Evolutionary conservation across 2,888 invertebrate genomes (phyloP), one percentile per base, ranked within the genome.

Genomic region (Caenorhabditis doughertyi): DNA sequence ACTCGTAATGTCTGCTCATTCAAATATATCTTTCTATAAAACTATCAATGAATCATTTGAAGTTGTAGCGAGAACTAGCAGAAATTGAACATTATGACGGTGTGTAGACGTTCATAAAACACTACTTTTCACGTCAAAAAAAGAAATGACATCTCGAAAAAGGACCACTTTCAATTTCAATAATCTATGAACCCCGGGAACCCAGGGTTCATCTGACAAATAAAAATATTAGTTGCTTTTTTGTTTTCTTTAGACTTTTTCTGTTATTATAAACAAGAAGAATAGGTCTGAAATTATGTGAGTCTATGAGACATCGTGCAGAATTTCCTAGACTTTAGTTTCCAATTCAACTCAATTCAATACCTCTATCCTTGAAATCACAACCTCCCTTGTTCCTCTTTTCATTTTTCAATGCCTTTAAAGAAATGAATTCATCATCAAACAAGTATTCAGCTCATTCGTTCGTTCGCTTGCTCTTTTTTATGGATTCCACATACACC

Each of bases 391-490:
- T n/a, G n/a, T 42, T 72, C 18, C 27, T 51, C 18, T 42, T 51
- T n/a, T 25, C 16, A 27, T 51, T 39, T 39, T 21, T 8, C 32
- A 27, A 29, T 49, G 5, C 47, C 32, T 42, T 25, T 56, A 47
- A 32, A 7, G n/a, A 18, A 39, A 65, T 58, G 68, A 67, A 77
- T 77, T 70, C 51, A 39, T 77, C 60, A 51, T 68, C 77, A 62
- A 77, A 77, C 68, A 68, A 68, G 60, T 51, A 47, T 47, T 56
- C 56, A 70, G 70, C 51, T 70, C 68, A 68, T 77, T 77, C 68
- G 77, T 77, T 62, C 77, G 77, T 77, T 77, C 77, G 51, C 53
- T 9, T 77, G 68, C 68, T 77, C 77, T 68, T 77, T 74, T 76
- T 77, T 51, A 68, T 68, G 62, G 42, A 68, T 77, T 77, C 77